Base-by-base conservation (phyloP, 2,797 vertebrate species). In the Yasuhikotakia modesta region DNA sequence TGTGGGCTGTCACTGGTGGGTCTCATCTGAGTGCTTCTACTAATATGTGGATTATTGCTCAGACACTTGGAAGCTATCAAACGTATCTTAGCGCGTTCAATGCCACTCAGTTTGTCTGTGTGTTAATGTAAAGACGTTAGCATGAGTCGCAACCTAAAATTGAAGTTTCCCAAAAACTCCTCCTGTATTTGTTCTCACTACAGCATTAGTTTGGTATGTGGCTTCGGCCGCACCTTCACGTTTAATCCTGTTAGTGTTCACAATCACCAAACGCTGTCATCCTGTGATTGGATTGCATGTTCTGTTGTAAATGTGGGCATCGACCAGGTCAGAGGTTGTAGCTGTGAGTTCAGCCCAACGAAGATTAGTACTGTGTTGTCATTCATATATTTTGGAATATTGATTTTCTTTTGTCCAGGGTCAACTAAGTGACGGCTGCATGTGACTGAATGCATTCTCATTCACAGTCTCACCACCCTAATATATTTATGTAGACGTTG, bases 331-430 rank as follows among this genome's bases (percentile, higher is more conserved):
- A 69, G 66, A 71, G 73, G 58, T 57, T 19, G 11, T 45, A 65
- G 67, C 46, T 65, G 66, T 70, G 70, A 58, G 43, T 73, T 79
- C 70, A 73, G 39, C 73, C 16, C 13, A 65, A 19, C 67, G 24
- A 71, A 22, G 58, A 68, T 65, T 65, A 71, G 48, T 65, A 60
- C 48, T 55, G 35, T 55, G 35, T 78, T 71, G 68, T 71, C 32
- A 71, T 65, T 46, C 69, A 71, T 78, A 48, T 48, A 65, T 65
- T 48, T 71, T 78, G 55, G 27, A 22, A 21, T 17, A 46, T 64
- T 65, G 58, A 78, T 71, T 71, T 63, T 16, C 3, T 45, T 69
- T 39, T 0, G 10, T 0, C 7, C 13, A 32, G 52, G 8, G 35
- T 17, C 66, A 46, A 24, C 14, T 55, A 8, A 61, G 58, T n/a